A percentile compares a stretch with the other conserved stretches of the same genome.
phyloP scores from a whole-genome alignment of 2,888 invertebrate species.

The Tryphoninae sp. region DNA sequence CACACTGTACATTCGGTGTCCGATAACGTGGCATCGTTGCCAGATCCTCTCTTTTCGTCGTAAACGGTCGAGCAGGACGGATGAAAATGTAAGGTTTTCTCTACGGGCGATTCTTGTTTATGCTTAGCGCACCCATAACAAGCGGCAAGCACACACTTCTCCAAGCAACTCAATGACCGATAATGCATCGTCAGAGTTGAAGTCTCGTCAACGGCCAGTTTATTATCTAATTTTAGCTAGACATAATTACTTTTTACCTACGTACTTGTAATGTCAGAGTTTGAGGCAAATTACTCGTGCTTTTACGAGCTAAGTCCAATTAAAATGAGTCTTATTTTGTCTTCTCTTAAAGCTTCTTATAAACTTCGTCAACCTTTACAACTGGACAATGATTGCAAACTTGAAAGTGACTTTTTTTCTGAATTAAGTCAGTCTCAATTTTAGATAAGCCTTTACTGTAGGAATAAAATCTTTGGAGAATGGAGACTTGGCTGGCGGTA shows the following conservation, averaged over 20 bases:
- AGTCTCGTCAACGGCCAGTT: no score
- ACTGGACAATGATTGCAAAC: not conserved
- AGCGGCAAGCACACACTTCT: conserved; percentile 2
- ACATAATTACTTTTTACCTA: no score
- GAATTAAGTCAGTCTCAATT: not conserved
- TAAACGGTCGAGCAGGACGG: conserved; percentile 29
- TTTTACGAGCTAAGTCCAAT: not conserved
- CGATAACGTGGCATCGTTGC: conserved; percentile 65
- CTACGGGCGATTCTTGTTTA: conserved; percentile 28
- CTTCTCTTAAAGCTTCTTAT: no score
- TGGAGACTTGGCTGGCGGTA: conserved; percentile 24
- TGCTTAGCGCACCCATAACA: not conserved
- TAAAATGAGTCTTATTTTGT: no score
- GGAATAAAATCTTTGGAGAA: conserved; percentile 1
- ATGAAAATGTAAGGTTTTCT: conserved; percentile 38
- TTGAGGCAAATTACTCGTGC: no score
- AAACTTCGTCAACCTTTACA: not conserved
- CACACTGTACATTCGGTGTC: conserved; percentile 55
- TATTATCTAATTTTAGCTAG: no score
- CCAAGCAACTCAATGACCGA: conserved; percentile 23
- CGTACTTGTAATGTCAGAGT: no score
- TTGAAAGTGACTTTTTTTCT: not conserved
- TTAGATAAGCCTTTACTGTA: not conserved
- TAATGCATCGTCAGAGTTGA: not conserved
- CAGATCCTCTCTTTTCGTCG: conserved; percentile 56